phyloP scores from a whole-genome alignment of 2,113 vertebrate species.

The Passer montanus region DNA sequence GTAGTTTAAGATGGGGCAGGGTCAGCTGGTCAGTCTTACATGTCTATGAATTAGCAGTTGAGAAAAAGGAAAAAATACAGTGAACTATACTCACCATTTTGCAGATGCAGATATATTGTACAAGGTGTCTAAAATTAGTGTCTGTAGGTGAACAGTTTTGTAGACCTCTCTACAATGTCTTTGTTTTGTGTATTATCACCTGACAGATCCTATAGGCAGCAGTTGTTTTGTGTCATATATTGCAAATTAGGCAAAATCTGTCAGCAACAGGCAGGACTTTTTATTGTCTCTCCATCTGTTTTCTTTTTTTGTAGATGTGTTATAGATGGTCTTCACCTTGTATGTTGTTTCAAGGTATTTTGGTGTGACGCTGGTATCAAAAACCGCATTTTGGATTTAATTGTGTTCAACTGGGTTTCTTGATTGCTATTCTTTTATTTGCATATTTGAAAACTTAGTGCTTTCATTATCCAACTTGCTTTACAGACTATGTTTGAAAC shows the following conservation, averaged over 20 bases:
- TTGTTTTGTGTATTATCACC: background rate
- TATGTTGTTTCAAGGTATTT: background rate
- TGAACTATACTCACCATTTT: background rate
- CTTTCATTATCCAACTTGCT: background rate
- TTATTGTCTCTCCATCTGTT: background rate
- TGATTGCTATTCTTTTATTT: background rate
- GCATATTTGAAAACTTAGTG: background rate
- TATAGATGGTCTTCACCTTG: background rate
- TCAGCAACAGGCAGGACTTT: background rate
- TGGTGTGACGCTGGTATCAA: background rate
- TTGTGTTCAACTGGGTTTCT: background rate
- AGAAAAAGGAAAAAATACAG: background rate
- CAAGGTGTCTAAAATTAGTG: background rate
- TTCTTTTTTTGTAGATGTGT: background rate
- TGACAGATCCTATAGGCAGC: background rate
- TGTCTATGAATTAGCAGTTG: background rate
- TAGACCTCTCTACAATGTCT: background rate
- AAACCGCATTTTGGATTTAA: background rate
- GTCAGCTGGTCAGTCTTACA: fast-evolving
- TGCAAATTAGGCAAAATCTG: background rate
- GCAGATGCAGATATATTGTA: background rate
- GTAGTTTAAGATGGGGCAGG: background rate
- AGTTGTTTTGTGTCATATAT: background rate
- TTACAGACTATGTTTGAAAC: background rate
- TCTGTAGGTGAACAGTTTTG: background rate